Evolutionary conservation across 2,113 vertebrate species (phyloP).

Genomic region (Myiozetetes cayanensis): DNA sequence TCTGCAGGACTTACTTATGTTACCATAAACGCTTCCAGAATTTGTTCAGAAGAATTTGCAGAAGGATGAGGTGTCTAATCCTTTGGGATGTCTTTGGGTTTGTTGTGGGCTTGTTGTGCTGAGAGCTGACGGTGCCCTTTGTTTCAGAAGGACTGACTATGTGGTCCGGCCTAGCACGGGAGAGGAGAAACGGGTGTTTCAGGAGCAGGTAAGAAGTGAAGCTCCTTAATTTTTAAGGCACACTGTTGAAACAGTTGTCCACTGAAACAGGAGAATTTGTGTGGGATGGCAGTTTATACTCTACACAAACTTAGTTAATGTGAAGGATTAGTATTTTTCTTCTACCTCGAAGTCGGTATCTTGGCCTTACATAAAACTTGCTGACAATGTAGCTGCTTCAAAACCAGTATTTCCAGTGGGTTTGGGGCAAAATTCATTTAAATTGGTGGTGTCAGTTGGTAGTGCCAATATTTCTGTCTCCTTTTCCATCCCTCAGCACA

Average conservation of each 20-base stretch:
- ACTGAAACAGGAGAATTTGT: not conserved
- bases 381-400: not conserved
- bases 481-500: not conserved
- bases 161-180: constrained; percentile 96
- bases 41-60: not conserved
- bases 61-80: not conserved
- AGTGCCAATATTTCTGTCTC: not conserved
- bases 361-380: not conserved
- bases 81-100: not conserved
- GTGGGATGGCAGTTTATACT: not conserved
- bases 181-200: constrained; percentile 94
- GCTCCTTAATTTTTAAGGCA: not conserved
- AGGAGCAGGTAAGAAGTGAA: constrained; percentile 87
- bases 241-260: not conserved
- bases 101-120: not conserved
- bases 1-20: not conserved
- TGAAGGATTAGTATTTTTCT: not conserved
- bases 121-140: constrained; percentile 1
- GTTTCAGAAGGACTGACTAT: constrained; percentile 93
- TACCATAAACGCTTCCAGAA: not conserved
- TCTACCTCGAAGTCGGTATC: not conserved
- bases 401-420: not conserved
- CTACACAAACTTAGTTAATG: not conserved
- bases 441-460: not conserved
- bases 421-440: not conserved